Evolutionary conservation across 2,113 vertebrate genomes (phyloP).

Genomic region (Capreolus pygargus): DNA sequence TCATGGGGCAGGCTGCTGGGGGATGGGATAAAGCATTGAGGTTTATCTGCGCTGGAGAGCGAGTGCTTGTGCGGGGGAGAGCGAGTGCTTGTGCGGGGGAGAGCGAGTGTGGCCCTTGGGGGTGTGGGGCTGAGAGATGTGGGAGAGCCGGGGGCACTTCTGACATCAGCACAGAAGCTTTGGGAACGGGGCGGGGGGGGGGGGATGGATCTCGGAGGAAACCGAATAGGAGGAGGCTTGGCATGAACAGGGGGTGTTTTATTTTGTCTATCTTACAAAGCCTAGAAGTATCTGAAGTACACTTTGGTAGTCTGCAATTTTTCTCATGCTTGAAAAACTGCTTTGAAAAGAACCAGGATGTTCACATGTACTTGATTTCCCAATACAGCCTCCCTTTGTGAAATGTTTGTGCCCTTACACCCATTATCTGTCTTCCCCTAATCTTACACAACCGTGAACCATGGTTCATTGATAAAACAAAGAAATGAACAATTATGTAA

Average conservation of each 20-base stretch:
- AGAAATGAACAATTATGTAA: neutral
- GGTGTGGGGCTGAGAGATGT: neutral
- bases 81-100: neutral
- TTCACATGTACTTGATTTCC: neutral
- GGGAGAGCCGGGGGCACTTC: neutral
- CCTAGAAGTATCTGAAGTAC: neutral
- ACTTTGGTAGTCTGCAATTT: neutral
- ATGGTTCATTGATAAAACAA: neutral
- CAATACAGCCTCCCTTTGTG: neutral
- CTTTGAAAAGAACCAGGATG: neutral
- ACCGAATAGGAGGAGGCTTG: neutral
- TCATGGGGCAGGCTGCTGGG: neutral
- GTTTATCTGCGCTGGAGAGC: neutral
- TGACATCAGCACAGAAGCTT: neutral
- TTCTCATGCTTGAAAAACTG: conserved; percentile 12
- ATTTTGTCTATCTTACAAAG: neutral
- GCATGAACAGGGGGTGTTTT: neutral
- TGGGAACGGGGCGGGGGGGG: no score
- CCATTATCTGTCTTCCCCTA: neutral
- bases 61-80: neutral
- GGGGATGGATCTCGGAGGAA: neutral
- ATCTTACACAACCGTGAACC: neutral
- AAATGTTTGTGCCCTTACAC: neutral
- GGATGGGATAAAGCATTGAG: neutral
- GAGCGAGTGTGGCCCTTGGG: neutral